Evolutionary conservation across 1,140 invertebrate genomes (phyloP).

Genomic region (Drosophila serrata): DNA sequence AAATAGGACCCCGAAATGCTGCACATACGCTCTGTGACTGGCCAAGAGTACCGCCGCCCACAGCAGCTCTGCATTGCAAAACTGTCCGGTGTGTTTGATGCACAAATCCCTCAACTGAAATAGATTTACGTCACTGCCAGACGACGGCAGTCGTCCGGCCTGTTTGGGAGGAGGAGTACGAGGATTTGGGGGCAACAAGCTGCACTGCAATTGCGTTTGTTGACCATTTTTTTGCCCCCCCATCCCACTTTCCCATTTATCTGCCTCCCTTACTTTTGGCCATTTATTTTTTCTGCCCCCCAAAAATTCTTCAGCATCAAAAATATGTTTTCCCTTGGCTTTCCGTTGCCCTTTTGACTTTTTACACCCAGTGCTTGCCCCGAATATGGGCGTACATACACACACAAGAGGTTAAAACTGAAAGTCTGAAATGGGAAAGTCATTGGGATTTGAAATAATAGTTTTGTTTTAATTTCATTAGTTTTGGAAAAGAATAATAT

Average conservation of each 20-base stretch:
- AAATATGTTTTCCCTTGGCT: slow-evolving; percentile 57
- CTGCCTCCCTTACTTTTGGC: slow-evolving; percentile 51
- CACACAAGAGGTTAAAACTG: not conserved
- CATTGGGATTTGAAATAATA: not conserved
- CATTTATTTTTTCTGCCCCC: slow-evolving; percentile 75
- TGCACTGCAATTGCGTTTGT: slow-evolving; percentile 62
- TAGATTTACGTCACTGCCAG: slow-evolving; percentile 82
- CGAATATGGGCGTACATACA: too few species aligned
- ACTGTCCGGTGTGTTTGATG: slow-evolving; percentile 79
- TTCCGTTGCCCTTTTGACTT: slow-evolving; percentile 19
- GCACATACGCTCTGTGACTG: slow-evolving; percentile 69
- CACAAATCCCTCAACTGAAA: slow-evolving; percentile 83
- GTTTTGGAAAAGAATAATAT: too few species aligned
- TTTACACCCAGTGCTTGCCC: slow-evolving; percentile 18
- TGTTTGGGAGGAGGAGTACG: not conserved
- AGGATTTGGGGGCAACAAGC: slow-evolving; percentile 21
- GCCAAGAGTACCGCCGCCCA: slow-evolving; percentile 32
- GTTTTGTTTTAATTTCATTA: not conserved
- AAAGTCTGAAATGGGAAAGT: not conserved
- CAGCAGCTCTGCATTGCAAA: slow-evolving; percentile 67
- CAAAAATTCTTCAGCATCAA: slow-evolving; percentile 80
- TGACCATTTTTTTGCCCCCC: slow-evolving; percentile 77
- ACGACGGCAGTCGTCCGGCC: slow-evolving; percentile 38
- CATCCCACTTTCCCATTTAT: slow-evolving; percentile 8
- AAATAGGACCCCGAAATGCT: slow-evolving; percentile 40